Evolutionary conservation across 2,888 invertebrate genomes (phyloP).

Genomic region (Heliconius erato): DNA sequence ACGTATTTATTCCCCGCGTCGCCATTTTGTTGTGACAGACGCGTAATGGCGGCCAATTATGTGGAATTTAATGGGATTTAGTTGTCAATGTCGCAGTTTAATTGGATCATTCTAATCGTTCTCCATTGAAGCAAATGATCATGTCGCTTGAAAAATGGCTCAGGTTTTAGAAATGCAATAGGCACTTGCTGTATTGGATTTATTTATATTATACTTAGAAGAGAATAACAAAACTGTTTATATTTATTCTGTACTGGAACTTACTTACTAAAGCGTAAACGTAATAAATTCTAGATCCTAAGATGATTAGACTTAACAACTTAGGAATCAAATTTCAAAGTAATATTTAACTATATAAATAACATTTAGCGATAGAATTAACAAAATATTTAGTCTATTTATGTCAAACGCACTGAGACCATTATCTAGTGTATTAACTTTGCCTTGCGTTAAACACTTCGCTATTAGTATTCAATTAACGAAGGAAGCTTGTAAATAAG

Average conservation of each 20-base stretch:
- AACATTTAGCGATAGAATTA: background rate
- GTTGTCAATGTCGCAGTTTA: slow-evolving; percentile 81
- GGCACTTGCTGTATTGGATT: background rate
- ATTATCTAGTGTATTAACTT: background rate
- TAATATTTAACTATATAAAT: background rate
- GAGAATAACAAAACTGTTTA: background rate
- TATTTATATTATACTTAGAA: background rate
- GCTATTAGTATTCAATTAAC: slow-evolving; percentile 32
- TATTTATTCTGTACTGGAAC: background rate
- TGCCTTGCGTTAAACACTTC: slow-evolving; percentile 12
- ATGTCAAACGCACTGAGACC: background rate
- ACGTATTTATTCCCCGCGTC: slow-evolving; percentile 79
- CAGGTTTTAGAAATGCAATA: background rate
- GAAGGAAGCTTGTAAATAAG: slow-evolving; percentile 51
- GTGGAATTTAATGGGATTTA: slow-evolving; percentile 81
- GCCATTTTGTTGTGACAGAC: slow-evolving; percentile 79
- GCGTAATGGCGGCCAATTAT: slow-evolving; percentile 83
- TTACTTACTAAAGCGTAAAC: too few species aligned
- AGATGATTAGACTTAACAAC: background rate
- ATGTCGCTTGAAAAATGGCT: slow-evolving; percentile 14
- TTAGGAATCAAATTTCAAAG: background rate
- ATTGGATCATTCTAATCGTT: slow-evolving; percentile 81
- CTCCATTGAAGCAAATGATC: slow-evolving; percentile 60
- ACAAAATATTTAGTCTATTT: background rate
- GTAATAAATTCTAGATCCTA: background rate